A percentile compares a stretch with the other conserved stretches of the same genome.
Evolutionary conservation across 1,140 invertebrate species (phyloP).

Genomic region (Sarcophaga peregrina): DNA sequence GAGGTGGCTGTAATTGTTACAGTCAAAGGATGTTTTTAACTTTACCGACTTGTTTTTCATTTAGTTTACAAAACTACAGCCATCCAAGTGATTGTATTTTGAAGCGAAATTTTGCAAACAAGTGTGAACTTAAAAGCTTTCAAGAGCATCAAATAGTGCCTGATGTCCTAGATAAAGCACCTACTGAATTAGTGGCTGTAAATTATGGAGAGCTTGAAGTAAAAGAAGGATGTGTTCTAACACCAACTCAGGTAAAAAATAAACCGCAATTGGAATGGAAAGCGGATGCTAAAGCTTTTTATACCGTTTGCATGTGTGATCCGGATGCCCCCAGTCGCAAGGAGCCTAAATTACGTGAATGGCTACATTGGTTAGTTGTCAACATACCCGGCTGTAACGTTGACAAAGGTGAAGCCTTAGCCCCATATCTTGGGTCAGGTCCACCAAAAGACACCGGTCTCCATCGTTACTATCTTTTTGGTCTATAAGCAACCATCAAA

Average conservation of each 20-base stretch:
- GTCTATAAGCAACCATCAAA: constrained; percentile 80
- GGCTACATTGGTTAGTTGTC: constrained; percentile 92
- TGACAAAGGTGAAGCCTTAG: constrained; percentile 78
- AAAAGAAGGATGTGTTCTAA: constrained; percentile 75
- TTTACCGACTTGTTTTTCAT: not conserved
- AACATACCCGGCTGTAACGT: constrained; percentile 88
- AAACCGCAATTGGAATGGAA: constrained; percentile 75
- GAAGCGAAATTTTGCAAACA: constrained; percentile 12
- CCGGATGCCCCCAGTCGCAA: constrained; percentile 76
- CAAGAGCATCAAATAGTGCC: constrained; percentile 59
- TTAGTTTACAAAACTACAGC: not conserved
- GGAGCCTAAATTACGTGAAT: constrained; percentile 84
- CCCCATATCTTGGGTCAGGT: constrained; percentile 87
- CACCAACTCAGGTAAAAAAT: constrained; percentile 78
- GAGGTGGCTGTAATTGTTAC: not conserved
- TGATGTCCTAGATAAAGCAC: constrained; percentile 58
- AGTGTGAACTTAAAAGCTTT: constrained; percentile 51
- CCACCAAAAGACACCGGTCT: constrained; percentile 85
- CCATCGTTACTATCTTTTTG: constrained; percentile 90
- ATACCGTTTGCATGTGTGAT: constrained; percentile 79
- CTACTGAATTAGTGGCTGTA: constrained; percentile 44
- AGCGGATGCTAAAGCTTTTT: constrained; percentile 72
- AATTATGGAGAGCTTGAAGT: constrained; percentile 66
- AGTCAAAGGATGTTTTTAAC: not conserved
- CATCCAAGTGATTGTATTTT: not conserved